Conservation (phyloP, 2,888 invertebrate species). For the Therioaphis trifolii region DNA sequence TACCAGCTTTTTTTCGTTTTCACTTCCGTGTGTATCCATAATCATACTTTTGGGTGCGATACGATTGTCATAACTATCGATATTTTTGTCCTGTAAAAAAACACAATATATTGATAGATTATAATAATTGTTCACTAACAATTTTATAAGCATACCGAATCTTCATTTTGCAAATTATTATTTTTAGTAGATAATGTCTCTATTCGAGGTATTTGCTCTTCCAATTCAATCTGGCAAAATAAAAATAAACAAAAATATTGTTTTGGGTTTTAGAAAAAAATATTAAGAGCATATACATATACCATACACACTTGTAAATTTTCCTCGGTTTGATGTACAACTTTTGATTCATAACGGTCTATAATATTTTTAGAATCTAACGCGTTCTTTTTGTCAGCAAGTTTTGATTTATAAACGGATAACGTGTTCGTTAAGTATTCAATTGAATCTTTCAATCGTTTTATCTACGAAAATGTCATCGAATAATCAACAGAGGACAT, state of each 20-base stretch:
- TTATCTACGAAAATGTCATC: constrained; percentile 29
- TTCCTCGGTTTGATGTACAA: no score
- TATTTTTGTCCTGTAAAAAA: no score
- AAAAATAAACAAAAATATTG: background rate
- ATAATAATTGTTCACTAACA: no score
- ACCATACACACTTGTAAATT: no score
- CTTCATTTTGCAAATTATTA: constrained; percentile 21
- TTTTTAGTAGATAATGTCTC: constrained; percentile 30
- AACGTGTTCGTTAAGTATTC: constrained; percentile 31
- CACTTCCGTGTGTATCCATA: no score
- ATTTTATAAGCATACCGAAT: constrained; percentile 18
- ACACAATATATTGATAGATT: no score
- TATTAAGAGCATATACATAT: no score
- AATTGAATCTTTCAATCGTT: constrained; percentile 44
- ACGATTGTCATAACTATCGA: no score
- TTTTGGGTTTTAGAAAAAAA: no score
- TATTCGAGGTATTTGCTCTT: constrained; percentile 27
- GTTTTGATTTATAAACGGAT: constrained; percentile 37
- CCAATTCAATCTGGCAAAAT: constrained; percentile 47
- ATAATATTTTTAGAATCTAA: constrained; percentile 45
- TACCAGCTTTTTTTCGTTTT: no score
- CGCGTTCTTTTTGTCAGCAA: constrained; percentile 43
- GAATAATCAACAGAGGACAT: background rate
- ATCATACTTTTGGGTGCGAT: no score
- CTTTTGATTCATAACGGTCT: no score